Percentiles rank a stretch among this genome's conserved stretches.
Conservation (phyloP, 2,113 vertebrate species). For the Centrocercus urophasianus region DNA sequence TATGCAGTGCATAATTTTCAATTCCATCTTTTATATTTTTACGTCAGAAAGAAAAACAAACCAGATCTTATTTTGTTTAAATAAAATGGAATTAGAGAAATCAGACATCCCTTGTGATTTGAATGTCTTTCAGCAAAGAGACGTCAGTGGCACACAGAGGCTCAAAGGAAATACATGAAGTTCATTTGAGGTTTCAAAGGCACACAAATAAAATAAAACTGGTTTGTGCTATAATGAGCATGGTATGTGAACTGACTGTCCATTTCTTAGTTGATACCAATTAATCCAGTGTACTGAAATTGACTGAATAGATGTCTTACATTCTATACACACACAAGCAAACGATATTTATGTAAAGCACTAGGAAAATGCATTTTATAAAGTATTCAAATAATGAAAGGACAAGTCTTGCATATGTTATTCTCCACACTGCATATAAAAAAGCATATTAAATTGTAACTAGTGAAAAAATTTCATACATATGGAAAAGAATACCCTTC, state of each 20-base stretch:
- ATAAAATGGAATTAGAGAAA: not conserved
- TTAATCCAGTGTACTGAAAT: not conserved
- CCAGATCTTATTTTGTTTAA: not conserved
- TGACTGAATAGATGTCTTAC: not conserved
- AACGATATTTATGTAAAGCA: not conserved
- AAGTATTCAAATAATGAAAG: not conserved
- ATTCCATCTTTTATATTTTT: not conserved
- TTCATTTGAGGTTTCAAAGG: not conserved
- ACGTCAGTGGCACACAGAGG: not conserved
- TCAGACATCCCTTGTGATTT: not conserved
- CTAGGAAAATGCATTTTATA: not conserved
- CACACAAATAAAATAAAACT: not conserved
- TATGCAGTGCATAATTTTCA: not conserved
- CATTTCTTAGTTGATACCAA: not conserved
- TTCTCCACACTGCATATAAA: not conserved
- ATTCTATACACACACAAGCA: not conserved
- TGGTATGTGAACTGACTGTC: not conserved
- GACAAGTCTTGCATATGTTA: not conserved
- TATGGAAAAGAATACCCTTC: not conserved
- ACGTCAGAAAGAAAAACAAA: not conserved
- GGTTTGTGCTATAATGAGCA: not conserved
- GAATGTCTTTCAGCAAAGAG: not conserved
- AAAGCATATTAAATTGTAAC: not conserved
- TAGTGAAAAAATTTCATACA: not conserved
- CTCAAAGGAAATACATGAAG: not conserved